Conservation (phyloP, 2,797 vertebrate species). For the Arctocebus calabarensis region DNA sequence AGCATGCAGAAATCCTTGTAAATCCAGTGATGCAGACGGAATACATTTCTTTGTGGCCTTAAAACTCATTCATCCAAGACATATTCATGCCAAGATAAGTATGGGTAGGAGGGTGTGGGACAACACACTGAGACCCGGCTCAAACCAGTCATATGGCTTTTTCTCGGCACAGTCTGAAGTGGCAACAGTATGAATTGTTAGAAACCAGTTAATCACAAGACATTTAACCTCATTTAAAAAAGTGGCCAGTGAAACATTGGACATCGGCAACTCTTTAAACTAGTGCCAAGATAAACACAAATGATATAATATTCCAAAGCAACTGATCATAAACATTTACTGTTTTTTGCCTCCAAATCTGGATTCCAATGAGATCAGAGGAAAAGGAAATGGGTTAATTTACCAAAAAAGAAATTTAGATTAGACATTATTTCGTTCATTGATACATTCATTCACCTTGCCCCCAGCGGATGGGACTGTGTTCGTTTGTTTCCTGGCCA, state of each 20-base stretch:
- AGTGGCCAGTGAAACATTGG: neutral
- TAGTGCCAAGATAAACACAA: neutral
- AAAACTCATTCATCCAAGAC: slow-evolving; percentile 37
- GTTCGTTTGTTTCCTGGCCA: too few species aligned
- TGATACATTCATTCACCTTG: too few species aligned
- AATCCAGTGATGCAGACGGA: neutral
- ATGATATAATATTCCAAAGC: neutral
- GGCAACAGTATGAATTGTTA: neutral
- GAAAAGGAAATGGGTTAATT: slow-evolving; percentile 28
- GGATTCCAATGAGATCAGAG: slow-evolving; percentile 8
- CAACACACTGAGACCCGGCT: neutral
- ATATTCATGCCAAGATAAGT: neutral
- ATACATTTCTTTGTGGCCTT: slow-evolving; percentile 7
- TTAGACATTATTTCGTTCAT: too few species aligned
- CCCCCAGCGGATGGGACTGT: too few species aligned
- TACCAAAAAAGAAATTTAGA: neutral
- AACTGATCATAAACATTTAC: neutral
- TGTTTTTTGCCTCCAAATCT: neutral
- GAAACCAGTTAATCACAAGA: neutral
- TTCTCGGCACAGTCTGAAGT: neutral
- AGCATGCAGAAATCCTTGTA: slow-evolving; percentile 45
- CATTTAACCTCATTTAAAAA: neutral
- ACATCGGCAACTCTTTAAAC: neutral
- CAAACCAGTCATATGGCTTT: neutral
- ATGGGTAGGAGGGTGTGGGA: neutral